Evolutionary conservation across 2,888 invertebrate species (phyloP).

Genomic region (Drosophila helvetica): DNA sequence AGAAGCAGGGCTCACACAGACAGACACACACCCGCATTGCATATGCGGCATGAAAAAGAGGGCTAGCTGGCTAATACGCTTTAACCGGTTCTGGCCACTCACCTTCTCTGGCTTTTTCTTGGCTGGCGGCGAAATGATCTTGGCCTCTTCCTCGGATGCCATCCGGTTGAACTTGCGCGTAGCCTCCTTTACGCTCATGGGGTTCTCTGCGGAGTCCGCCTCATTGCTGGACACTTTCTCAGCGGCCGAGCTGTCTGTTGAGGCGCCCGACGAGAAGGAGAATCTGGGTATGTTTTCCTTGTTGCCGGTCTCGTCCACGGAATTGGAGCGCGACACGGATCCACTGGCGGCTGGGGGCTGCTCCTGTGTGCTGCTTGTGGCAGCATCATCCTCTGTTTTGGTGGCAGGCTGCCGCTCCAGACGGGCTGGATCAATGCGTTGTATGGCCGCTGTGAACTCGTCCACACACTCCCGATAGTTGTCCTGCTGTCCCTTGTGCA

Average conservation of each 20-base stretch:
- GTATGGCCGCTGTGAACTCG: conserved; percentile 81
- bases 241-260: conserved; percentile 65
- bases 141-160: conserved; percentile 90
- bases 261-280: conserved; percentile 78
- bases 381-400: background rate
- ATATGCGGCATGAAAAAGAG: background rate
- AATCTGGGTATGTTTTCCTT: conserved; percentile 81
- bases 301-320: conserved; percentile 82
- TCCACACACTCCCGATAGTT: conserved; percentile 83
- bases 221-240: conserved; percentile 58
- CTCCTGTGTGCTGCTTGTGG: too few relatives aligned
- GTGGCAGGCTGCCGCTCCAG: conserved; percentile 48
- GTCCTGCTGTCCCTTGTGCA: conserved; percentile 73
- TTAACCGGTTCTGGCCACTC: conserved; percentile 81
- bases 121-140: conserved; percentile 85
- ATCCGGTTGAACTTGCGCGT: conserved; percentile 96
- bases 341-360: conserved; percentile 22
- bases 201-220: conserved; percentile 85
- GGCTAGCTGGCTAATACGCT: background rate
- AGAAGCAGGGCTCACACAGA: background rate
- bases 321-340: conserved; percentile 84
- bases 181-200: conserved; percentile 95
- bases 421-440: conserved; percentile 72
- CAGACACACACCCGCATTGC: conserved; percentile 24
- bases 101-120: conserved; percentile 88